phyloP scores from a whole-genome alignment of 2,888 invertebrate genomes.

The Ptilodon capucinus region DNA sequence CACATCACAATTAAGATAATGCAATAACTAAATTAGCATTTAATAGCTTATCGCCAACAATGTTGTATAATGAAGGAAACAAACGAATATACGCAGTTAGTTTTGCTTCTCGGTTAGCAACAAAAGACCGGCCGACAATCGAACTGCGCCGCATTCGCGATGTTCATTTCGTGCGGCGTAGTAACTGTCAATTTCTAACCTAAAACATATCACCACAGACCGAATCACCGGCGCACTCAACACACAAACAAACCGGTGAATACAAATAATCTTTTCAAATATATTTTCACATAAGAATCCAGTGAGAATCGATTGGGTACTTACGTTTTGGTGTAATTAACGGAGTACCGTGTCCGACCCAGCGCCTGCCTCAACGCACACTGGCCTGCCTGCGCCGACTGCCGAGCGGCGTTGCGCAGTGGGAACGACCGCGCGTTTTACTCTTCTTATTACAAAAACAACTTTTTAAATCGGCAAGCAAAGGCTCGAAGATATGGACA shows the following conservation, averaged over 20 bases:
- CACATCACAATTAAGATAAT: constrained; percentile 9
- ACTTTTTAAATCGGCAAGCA: constrained; percentile 49
- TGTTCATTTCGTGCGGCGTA: constrained; percentile 65
- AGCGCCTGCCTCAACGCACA: constrained; percentile 58
- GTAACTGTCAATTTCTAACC: constrained; percentile 65
- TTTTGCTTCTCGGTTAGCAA: constrained; percentile 67
- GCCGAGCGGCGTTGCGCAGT: constrained; percentile 50
- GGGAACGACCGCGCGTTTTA: constrained; percentile 50
- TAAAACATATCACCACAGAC: constrained; percentile 45
- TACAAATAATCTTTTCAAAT: constrained; percentile 17
- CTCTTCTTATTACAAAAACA: constrained; percentile 55
- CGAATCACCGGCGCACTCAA: constrained; percentile 14
- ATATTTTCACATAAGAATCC: constrained; percentile 50
- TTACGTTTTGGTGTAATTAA: constrained; percentile 50
- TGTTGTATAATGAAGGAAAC: constrained; percentile 30
- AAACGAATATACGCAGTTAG: constrained; percentile 68
- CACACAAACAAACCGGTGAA: constrained; percentile 24
- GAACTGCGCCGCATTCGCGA: constrained; percentile 66
- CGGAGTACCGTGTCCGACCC: constrained; percentile 53
- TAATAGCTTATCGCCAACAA: constrained; percentile 26
- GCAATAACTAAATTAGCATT: constrained; percentile 13
- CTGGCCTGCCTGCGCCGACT: too few species aligned
- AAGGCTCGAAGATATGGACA: constrained; percentile 34
- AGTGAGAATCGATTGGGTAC: constrained; percentile 39
- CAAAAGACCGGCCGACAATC: constrained; percentile 63